Percentiles rank a stretch among this genome's conserved stretches.
phyloP scores from a whole-genome alignment of 2,888 invertebrate genomes.

The Campaea margaritaria region DNA sequence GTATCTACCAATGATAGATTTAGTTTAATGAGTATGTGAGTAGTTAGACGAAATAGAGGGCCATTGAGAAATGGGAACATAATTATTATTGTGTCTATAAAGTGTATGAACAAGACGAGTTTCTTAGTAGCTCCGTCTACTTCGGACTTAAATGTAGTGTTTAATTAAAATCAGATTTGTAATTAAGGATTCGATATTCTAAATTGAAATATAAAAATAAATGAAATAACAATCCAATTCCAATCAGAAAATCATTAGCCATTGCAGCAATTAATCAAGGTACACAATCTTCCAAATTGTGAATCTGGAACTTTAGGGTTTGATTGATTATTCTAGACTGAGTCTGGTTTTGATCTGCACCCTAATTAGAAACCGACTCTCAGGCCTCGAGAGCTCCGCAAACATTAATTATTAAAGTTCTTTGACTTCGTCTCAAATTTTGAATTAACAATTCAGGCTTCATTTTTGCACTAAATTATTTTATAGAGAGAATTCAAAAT shows the following conservation, averaged over 20 bases:
- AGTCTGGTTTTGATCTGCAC: constrained; percentile 33
- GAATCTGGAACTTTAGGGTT: constrained; percentile 33
- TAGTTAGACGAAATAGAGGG: constrained; percentile 19
- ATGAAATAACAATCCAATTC: constrained; percentile 4
- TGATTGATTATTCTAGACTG: constrained; percentile 40
- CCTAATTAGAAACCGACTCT: constrained; percentile 32
- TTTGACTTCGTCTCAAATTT: constrained; percentile 27
- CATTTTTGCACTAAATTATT: constrained; percentile 16
- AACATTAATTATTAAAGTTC: constrained; percentile 34
- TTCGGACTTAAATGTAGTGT: not conserved
- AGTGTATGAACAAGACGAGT: no score
- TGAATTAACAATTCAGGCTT: constrained; percentile 19
- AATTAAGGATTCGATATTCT: not conserved
- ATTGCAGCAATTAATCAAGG: constrained; percentile 27
- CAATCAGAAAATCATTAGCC: constrained; percentile 7
- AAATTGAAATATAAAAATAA: not conserved
- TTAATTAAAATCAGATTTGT: not conserved
- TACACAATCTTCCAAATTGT: constrained; percentile 20
- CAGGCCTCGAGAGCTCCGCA: constrained; percentile 19
- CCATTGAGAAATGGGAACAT: not conserved
- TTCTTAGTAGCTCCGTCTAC: not conserved
- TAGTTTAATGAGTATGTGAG: constrained; percentile 35
- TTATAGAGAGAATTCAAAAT: not conserved
- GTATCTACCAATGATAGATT: constrained; percentile 36
- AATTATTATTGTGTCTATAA: not conserved